Percentiles rank a stretch among this genome's conserved stretches.
phyloP scores from a whole-genome alignment of 2,888 invertebrate species.

The Seira ritae region DNA sequence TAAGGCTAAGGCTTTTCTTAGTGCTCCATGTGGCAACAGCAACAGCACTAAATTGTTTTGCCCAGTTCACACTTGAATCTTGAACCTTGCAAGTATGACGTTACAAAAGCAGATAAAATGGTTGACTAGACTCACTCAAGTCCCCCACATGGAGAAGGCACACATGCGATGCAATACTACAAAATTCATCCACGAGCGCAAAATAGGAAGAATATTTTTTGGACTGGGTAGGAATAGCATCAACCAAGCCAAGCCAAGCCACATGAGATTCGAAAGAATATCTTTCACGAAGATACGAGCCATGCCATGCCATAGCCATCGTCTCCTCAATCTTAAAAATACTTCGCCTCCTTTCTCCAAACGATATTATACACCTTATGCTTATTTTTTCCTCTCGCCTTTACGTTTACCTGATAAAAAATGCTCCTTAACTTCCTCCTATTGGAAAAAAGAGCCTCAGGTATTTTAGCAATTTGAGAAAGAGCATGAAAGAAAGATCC shows the following conservation, averaged over 20 bases:
- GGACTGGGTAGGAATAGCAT: too few species aligned
- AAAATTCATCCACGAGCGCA: too few species aligned
- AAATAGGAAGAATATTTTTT: too few species aligned
- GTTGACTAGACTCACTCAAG: neutral
- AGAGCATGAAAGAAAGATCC: conserved; percentile 49
- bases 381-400: conserved; percentile 36
- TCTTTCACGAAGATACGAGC: too few species aligned
- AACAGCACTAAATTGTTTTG: neutral
- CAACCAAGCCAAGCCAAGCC: neutral
- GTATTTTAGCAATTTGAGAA: conserved; percentile 60
- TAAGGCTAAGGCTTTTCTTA: too few species aligned
- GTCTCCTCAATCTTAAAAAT: neutral
- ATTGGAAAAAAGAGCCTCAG: conserved; percentile 42
- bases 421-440: neutral
- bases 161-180: too few species aligned
- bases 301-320: too few species aligned
- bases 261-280: neutral
- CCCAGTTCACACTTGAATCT: neutral
- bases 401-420: neutral
- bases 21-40: neutral
- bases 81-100: neutral
- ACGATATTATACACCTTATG: conserved; percentile 32
- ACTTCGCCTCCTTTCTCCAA: conserved; percentile 4
- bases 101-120: neutral
- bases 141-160: too few species aligned